Conservation (phyloP, 2,113 vertebrate species). For the Variabilichromis moorii region DNA sequence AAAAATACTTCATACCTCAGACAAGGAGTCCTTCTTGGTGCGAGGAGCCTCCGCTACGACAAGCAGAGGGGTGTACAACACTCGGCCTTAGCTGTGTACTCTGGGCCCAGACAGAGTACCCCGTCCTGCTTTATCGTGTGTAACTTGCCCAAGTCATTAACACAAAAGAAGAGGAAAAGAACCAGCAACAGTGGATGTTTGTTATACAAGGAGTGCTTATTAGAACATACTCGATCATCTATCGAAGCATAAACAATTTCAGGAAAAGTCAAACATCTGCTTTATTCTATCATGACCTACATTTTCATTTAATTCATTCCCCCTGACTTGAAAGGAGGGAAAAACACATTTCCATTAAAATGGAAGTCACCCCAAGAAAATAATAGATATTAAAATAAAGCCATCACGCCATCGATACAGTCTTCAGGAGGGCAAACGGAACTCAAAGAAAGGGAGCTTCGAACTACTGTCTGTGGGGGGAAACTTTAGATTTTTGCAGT, state of each 20-base stretch:
- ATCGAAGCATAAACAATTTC: constrained; percentile 39
- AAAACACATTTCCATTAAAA: constrained; percentile 18
- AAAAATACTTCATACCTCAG: constrained; percentile 33
- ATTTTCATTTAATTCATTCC: constrained; percentile 6
- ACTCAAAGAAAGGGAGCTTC: background rate
- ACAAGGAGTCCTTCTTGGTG: constrained; percentile 25
- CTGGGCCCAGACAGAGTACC: constrained; percentile 56
- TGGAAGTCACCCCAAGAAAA: constrained; percentile 8
- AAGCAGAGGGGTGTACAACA: constrained; percentile 46
- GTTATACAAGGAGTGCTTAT: constrained; percentile 64
- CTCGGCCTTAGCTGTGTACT: constrained; percentile 36
- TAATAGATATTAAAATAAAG: constrained; percentile 47
- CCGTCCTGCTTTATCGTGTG: constrained; percentile 28
- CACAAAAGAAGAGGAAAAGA: background rate
- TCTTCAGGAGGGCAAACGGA: constrained; percentile 34
- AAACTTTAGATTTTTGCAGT: constrained; percentile 1
- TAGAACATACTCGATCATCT: constrained; percentile 37
- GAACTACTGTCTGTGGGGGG: background rate
- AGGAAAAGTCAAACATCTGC: constrained; percentile 27
- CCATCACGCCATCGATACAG: constrained; percentile 37
- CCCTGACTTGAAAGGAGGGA: background rate
- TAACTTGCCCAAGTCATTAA: constrained; percentile 28
- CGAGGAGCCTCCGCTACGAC: background rate
- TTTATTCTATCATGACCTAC: constrained; percentile 27
- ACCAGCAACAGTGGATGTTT: constrained; percentile 15